Conservation (phyloP, 2,113 vertebrate genomes). For the Peromyscus leucopus region DNA sequence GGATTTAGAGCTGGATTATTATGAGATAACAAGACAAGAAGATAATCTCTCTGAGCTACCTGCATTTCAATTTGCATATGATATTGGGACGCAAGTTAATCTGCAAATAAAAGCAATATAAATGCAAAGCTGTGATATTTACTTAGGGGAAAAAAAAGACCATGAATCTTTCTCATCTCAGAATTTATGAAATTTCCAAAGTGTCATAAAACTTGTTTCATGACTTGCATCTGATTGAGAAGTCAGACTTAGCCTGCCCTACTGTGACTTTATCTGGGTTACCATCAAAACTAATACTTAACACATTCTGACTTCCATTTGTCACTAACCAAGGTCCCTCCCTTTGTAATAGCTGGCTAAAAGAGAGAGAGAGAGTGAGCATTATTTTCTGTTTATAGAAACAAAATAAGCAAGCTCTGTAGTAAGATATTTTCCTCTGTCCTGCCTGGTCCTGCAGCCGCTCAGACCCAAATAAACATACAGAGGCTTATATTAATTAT, state of each 20-base stretch:
- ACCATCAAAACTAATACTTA: neutral
- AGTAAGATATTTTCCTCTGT: too few species aligned
- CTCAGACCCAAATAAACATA: too few species aligned
- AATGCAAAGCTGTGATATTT: conserved; percentile 37
- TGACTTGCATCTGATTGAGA: neutral
- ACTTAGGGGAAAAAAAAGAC: conserved; percentile 4
- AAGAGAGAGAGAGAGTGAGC: neutral
- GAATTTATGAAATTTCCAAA: neutral
- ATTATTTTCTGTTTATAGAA: neutral
- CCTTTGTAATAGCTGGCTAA: neutral
- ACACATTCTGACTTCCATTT: neutral
- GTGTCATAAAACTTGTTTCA: neutral
- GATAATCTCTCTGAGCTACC: conserved; percentile 25
- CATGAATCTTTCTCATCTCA: neutral
- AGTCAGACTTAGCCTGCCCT: neutral
- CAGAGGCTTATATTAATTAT: too few species aligned
- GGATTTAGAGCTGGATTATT: conserved; percentile 49
- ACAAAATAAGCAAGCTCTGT: neutral
- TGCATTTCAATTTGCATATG: conserved; percentile 58
- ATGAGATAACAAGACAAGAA: conserved; percentile 31
- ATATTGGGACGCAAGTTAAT: conserved; percentile 42
- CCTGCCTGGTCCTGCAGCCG: too few species aligned
- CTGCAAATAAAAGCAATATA: conserved; percentile 49
- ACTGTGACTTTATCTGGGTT: neutral
- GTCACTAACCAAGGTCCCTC: neutral